These are phyloP conservation scores for Ursus arctos DNA, from an alignment of 2,113 vertebrate species.

Conservation along the genomic window DNA sequence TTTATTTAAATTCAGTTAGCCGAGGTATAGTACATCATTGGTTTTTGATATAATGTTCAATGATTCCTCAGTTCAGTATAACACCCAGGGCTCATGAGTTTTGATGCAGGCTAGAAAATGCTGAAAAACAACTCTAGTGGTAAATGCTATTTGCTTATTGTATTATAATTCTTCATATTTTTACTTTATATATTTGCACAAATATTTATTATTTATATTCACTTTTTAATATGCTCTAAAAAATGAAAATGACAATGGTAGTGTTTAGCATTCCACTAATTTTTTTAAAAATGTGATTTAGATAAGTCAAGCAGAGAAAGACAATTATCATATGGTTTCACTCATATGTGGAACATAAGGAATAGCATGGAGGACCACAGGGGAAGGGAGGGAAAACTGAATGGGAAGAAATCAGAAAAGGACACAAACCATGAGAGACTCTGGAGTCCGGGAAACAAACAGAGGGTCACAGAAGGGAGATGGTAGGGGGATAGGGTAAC, in stretches of 20 bases:
- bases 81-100: neutral
- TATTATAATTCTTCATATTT: neutral
- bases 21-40: neutral
- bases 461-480: too few relatives aligned
- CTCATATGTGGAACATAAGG: neutral
- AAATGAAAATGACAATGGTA: neutral
- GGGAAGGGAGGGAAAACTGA: too few relatives aligned
- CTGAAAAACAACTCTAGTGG: neutral
- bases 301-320: neutral
- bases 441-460: too few relatives aligned
- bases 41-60: neutral
- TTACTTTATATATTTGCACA: neutral
- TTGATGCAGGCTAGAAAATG: neutral
- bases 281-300: neutral
- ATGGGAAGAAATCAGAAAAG: too few relatives aligned
- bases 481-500: too few relatives aligned
- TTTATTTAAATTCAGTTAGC: neutral
- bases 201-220: neutral
- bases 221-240: slow-evolving; percentile 12
- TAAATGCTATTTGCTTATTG: neutral
- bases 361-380: neutral
- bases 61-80: neutral
- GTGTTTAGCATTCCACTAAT: neutral
- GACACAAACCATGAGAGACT: too few relatives aligned
- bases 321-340: neutral